A percentile compares a stretch with the other conserved stretches of the same genome.
Evolutionary conservation across 2,797 vertebrate species (phyloP).

Genomic region (Acipenser oxyrinchus): DNA sequence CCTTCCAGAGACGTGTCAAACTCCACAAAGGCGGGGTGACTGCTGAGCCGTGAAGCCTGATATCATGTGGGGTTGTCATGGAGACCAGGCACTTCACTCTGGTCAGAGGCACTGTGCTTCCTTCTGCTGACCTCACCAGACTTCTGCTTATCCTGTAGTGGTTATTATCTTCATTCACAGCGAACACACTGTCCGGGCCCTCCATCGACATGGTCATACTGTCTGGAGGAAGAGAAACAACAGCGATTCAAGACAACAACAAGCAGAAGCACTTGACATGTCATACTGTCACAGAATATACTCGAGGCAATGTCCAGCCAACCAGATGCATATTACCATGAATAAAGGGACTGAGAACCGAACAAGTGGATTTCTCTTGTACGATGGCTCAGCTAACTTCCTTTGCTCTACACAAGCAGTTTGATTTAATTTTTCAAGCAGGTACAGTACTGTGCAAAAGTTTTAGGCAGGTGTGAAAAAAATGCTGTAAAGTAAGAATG

Average conservation of each 20-base stretch:
- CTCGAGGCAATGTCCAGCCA: too few species aligned
- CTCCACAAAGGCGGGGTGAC: slow-evolving; percentile 92
- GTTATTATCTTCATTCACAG: slow-evolving; percentile 78
- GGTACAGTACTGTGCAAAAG: too few species aligned
- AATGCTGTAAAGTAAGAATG: too few species aligned
- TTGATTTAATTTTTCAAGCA: too few species aligned
- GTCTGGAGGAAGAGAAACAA: slow-evolving; percentile 45
- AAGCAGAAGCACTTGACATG: background rate
- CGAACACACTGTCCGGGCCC: slow-evolving; percentile 85
- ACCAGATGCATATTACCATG: too few species aligned
- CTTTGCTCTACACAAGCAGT: too few species aligned
- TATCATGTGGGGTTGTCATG: slow-evolving; percentile 97
- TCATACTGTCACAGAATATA: too few species aligned
- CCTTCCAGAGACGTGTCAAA: slow-evolving; percentile 93
- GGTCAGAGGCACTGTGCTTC: slow-evolving; percentile 90
- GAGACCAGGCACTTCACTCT: slow-evolving; percentile 96
- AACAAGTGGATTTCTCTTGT: too few species aligned
- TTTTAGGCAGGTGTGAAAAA: too few species aligned
- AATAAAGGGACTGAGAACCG: too few species aligned
- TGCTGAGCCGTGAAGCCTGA: slow-evolving; percentile 87
- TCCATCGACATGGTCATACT: slow-evolving; percentile 86
- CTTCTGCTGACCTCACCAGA: slow-evolving; percentile 90
- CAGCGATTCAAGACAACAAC: background rate
- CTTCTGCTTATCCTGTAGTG: slow-evolving; percentile 93
- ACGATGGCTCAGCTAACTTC: too few species aligned